Conservation (phyloP, 2,888 invertebrate genomes). For the Galeruca laticollis region DNA sequence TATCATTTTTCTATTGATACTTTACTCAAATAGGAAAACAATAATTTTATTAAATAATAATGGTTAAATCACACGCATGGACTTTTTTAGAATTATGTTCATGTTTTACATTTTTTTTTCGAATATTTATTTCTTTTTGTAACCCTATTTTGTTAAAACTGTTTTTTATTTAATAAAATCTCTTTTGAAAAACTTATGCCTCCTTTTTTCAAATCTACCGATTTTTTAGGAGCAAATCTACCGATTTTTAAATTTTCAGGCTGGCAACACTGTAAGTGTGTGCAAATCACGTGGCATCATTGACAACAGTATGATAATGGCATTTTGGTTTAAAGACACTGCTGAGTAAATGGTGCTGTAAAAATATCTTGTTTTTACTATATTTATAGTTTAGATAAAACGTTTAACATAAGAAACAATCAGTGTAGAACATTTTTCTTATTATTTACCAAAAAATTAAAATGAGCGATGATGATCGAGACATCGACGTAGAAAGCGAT, state of each 20-base stretch:
- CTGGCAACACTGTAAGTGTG: conserved; percentile 1
- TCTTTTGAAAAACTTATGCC: not conserved
- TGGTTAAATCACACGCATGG: too few species aligned
- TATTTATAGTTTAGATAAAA: too few species aligned
- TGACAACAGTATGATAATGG: too few species aligned
- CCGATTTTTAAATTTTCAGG: not conserved
- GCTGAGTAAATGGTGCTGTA: too few species aligned
- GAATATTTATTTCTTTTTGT: not conserved
- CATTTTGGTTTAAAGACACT: too few species aligned
- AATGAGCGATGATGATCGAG: conserved; percentile 96
- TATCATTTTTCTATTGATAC: too few species aligned
- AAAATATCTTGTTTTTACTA: too few species aligned
- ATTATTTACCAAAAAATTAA: conserved; percentile 32
- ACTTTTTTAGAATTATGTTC: not conserved
- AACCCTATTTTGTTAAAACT: not conserved
- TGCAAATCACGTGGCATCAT: too few species aligned
- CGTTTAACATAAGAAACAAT: too few species aligned
- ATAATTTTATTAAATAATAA: too few species aligned
- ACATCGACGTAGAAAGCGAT: conserved; percentile 96
- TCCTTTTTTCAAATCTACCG: not conserved
- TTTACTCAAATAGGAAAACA: too few species aligned
- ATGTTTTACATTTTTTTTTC: not conserved
- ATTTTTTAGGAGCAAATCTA: not conserved
- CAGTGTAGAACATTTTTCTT: too few species aligned
- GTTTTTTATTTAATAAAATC: conserved; percentile 1